phyloP scores from a whole-genome alignment of 2,113 vertebrate genomes.

The Deroptyus accipitrinus region DNA sequence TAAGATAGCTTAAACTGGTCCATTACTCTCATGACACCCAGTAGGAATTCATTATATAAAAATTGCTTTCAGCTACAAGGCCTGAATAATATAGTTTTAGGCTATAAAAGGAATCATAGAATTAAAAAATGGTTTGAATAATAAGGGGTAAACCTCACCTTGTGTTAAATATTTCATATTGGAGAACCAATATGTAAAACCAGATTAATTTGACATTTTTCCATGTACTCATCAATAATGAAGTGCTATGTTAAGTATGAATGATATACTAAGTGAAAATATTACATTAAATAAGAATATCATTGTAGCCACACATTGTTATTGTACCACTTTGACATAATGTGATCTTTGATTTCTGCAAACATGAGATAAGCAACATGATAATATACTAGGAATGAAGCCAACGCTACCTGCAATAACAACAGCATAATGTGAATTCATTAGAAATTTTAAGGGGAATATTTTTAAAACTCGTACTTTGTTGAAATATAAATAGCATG shows the following conservation, averaged over 20 bases:
- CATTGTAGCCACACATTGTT: not conserved
- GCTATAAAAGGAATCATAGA: not conserved
- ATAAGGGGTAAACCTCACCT: not conserved
- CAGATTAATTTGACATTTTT: not conserved
- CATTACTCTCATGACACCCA: not conserved
- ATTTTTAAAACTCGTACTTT: not conserved
- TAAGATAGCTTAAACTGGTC: not conserved
- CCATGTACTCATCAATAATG: not conserved
- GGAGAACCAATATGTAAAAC: not conserved
- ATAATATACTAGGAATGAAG: not conserved
- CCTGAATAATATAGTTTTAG: not conserved
- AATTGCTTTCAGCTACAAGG: not conserved
- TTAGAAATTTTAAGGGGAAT: not conserved
- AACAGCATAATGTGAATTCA: not conserved
- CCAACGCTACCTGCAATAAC: not conserved
- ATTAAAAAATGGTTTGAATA: not conserved
- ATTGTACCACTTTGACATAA: not conserved
- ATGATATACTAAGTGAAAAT: not conserved
- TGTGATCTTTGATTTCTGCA: not conserved
- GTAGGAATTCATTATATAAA: not conserved
- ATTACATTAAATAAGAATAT: not conserved
- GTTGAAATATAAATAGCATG: not conserved
- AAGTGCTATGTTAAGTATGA: not conserved
- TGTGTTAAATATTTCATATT: not conserved
- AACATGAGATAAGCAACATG: not conserved